A percentile compares a stretch with the other conserved stretches of the same genome.
phyloP scores from a whole-genome alignment of 2,888 invertebrate genomes.

The Apamea monoglypha region DNA sequence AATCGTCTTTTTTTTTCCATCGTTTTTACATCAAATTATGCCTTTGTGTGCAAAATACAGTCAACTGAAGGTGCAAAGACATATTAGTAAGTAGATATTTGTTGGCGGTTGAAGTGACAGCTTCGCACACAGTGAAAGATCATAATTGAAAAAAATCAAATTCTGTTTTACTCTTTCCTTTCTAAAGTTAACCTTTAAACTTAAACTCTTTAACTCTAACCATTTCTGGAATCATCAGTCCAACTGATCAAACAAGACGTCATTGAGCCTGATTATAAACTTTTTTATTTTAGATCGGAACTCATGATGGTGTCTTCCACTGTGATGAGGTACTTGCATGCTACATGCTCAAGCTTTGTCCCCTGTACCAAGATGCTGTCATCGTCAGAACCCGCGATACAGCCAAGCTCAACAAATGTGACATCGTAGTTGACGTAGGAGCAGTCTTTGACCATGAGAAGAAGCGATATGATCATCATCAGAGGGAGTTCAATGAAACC shows the following conservation, averaged over 20 bases:
- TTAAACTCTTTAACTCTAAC: too few relatives aligned
- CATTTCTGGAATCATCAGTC: background rate
- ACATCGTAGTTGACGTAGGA: constrained; percentile 99
- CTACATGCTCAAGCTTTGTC: constrained; percentile 95
- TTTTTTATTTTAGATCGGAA: constrained; percentile 90
- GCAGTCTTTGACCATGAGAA: constrained; percentile 94
- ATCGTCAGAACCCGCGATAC: constrained; percentile 93
- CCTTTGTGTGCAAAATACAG: background rate
- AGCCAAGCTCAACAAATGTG: constrained; percentile 93
- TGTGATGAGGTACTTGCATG: constrained; percentile 99
- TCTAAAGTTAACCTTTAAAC: too few relatives aligned
- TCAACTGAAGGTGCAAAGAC: background rate
- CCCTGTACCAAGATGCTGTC: constrained; percentile 94
- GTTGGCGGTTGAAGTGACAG: background rate
- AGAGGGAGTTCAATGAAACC: constrained; percentile 93
- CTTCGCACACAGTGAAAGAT: background rate
- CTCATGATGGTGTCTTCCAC: constrained; percentile 96
- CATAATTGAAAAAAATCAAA: background rate
- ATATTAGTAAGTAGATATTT: background rate
- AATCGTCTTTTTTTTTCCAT: background rate
- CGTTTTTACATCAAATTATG: too few relatives aligned
- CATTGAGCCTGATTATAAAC: background rate
- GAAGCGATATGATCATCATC: constrained; percentile 98
- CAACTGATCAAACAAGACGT: background rate
- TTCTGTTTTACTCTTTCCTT: too few relatives aligned